Evolutionary conservation across 2,797 vertebrate species (phyloP), one percentile per base, ranked within the genome.

Genomic region (Potorous gilbertii): DNA sequence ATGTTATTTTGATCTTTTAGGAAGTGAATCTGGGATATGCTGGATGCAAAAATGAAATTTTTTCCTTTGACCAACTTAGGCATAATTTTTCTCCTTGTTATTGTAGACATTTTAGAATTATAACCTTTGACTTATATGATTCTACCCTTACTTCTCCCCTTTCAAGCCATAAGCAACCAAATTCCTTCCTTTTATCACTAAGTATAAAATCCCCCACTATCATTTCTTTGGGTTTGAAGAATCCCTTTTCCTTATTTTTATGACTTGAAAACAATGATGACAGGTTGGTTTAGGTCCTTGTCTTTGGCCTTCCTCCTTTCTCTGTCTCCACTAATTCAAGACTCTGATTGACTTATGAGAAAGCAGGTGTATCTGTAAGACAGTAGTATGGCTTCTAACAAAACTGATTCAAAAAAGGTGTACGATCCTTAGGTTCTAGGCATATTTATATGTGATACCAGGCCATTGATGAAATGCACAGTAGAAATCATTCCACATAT

Each of bases 1-100:
- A 97, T 97, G 96, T 96, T 96, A 96, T 96, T 98, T 98, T 98
- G 95, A 95, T 97, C 81, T 97, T 97, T 97, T 95, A 97, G 95
- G 95, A 97, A 98, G 97, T 97, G 92, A 97, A 94, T 90, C 91
- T 95, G 96, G 95, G 92, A 94, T 94, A 57, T 93, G 96, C 93
- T 97, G 55, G 96, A 96, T 97, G 95, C 94, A 96, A 95, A 57
- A 97, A 96, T 97, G 96, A 97, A 97, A 98, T 95, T 97, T 93
- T 95, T 97, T 91, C 97, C 93, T 97, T 29, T 92, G 62, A 92
- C 91, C 87, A 0, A 4, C 97, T 96, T 74, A 55, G 94, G 54
- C 87, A 57, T 97, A 96, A 96, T 55, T 97, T 96, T 94, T 9
- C 34, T 31, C 89, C 92, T 94, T 24, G 5, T 34, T 59, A 87